Evolutionary conservation across 30 jellyfish, hydroid and myxozoan genomes (phyloP).

Genomic region (Chrysaora quinquecirrha): DNA sequence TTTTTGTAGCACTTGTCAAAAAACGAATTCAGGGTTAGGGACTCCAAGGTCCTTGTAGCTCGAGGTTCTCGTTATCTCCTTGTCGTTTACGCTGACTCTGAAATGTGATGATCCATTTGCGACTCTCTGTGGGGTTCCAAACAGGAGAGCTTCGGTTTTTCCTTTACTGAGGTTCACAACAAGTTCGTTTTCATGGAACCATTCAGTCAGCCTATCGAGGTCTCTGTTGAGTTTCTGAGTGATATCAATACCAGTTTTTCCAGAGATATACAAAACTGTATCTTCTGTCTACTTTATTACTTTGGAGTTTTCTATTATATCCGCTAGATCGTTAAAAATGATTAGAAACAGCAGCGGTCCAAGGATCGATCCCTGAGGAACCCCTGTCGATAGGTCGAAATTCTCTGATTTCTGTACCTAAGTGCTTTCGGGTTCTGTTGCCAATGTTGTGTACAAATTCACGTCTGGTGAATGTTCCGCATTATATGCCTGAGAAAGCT

Average conservation of each 20-base stretch:
- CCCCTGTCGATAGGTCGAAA: conserved; percentile 54
- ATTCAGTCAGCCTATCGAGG: conserved; percentile 40
- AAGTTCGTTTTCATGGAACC: conserved; percentile 57
- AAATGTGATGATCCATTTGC: conserved; percentile 42
- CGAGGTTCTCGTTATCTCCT: conserved; percentile 1
- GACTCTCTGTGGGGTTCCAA: conserved; percentile 54
- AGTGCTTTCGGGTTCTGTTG: no score
- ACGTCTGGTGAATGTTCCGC: no score
- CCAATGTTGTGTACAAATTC: no score
- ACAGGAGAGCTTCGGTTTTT: conserved; percentile 61
- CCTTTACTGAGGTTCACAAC: conserved; percentile 62
- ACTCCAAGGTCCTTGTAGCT: conserved; percentile 18
- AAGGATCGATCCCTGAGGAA: conserved; percentile 62
- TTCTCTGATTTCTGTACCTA: conserved; percentile 49
- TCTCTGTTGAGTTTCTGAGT: conserved; percentile 58
- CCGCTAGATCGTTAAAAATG: conserved; percentile 46
- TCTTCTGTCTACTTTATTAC: conserved; percentile 45
- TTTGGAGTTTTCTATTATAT: conserved; percentile 35
- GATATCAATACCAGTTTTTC: conserved; percentile 47
- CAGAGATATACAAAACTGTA: conserved; percentile 50
- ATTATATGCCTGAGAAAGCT: no score
- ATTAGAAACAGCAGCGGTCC: conserved; percentile 61
- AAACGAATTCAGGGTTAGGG: not conserved
- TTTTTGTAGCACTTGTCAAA: conserved; percentile 6
- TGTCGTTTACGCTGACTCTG: conserved; percentile 11